Evolutionary conservation across 2,888 invertebrate species (phyloP), one percentile per base, ranked within the genome.

Genomic region (Ferdinandea cuprea): DNA sequence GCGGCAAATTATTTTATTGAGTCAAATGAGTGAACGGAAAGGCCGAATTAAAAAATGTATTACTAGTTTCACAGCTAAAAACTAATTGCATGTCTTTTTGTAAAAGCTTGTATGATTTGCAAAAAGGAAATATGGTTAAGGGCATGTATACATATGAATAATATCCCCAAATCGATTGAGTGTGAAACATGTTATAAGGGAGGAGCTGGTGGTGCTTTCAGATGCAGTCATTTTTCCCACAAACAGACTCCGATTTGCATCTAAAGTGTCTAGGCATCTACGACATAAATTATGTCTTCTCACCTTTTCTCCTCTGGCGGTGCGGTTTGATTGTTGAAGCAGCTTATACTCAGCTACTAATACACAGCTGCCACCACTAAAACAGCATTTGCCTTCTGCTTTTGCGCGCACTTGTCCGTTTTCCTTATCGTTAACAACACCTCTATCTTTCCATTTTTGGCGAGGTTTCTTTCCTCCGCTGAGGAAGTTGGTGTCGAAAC

Each of bases 201-300:
- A 72, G 44, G 0, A 72, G 54, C 13, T 32, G 15, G 19, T 73
- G 63, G 25, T 73, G 56, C 56, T 37, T 52, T 3, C 40, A 46
- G 9, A 46, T 4, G 15, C 65, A 73, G 8, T 44, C 35, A 46
- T 65, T 21, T 35, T 54, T 48, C 19, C 73, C 63, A 28, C 73
- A 73, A 28, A 44, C 3, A 0, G 52, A 3, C 9, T 46, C 63
- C 32, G 65, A 65, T 7, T 48, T 37, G 9, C 63, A 73, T 2
- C 11, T 19, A 9, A 13, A 42, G 15, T 13, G n/a, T 54, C 32
- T 1, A 68, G 15, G 4, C 68, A 68, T 25, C 9, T 68, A 21
- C 44, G 15, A 9, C 54, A 54, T 13, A 68, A 13, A 0, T 28
- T 42, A 58, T 61, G 42, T n/a, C 54, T 52, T 6, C 63, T 63